phyloP scores from a whole-genome alignment of 2,888 invertebrate species.

The Pasiphila rectangulata region DNA sequence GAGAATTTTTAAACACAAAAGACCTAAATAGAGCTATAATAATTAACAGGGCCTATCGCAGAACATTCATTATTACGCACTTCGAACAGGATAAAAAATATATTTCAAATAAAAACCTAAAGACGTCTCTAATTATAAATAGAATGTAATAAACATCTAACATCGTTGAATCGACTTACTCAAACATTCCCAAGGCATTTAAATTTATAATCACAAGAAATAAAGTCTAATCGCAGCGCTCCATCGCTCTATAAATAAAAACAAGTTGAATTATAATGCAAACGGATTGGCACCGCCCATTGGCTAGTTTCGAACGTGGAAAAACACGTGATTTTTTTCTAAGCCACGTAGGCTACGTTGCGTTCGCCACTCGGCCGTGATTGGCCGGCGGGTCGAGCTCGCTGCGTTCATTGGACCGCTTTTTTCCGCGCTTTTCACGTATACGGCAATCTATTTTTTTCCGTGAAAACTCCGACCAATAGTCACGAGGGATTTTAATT shows the following conservation, averaged over 20 bases:
- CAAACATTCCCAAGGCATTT: slow-evolving; percentile 7
- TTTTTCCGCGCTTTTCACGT: slow-evolving; percentile 77
- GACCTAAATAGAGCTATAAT: too few species aligned
- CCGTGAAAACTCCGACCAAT: slow-evolving; percentile 70
- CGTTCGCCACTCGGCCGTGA: slow-evolving; percentile 48
- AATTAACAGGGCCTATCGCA: too few species aligned
- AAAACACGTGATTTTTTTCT: slow-evolving; percentile 78
- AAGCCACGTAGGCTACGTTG: slow-evolving; percentile 76
- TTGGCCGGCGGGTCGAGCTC: slow-evolving; percentile 55
- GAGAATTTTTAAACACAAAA: too few species aligned
- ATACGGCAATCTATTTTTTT: slow-evolving; percentile 67
- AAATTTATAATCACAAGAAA: slow-evolving; percentile 17
- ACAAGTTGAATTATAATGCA: slow-evolving; percentile 61
- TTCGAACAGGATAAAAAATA: background rate
- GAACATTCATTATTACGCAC: background rate
- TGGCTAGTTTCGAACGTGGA: slow-evolving; percentile 67
- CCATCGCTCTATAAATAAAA: slow-evolving; percentile 41
- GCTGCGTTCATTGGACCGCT: slow-evolving; percentile 65
- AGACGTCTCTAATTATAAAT: too few species aligned
- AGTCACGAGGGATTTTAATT: slow-evolving; percentile 69
- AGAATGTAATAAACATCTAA: background rate
- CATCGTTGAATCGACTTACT: background rate
- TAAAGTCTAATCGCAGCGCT: slow-evolving; percentile 27
- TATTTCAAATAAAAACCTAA: background rate
- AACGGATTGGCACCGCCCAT: slow-evolving; percentile 57